phyloP scores from a whole-genome alignment of 2,797 vertebrate species.

The Cuculus canorus region DNA sequence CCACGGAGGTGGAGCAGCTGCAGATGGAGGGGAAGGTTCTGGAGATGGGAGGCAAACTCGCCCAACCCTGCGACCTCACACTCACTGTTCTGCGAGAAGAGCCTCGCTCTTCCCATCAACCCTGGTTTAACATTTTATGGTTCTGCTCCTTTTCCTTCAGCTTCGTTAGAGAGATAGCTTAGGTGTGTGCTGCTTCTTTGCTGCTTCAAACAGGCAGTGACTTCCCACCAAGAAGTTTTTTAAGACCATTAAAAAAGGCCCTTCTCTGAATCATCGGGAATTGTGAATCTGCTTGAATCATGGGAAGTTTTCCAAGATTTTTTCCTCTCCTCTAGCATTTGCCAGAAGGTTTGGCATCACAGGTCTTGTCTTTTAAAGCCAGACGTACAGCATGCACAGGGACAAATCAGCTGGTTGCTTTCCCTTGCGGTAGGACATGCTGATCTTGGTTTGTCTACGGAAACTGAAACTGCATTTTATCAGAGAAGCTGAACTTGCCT shows the following conservation, averaged over 20 bases:
- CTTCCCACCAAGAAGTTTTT: constrained; percentile 10
- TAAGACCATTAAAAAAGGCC: constrained; percentile 3
- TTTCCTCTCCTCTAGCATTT: neutral
- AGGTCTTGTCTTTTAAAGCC: neutral
- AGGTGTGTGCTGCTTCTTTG: neutral
- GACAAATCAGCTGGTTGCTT: neutral
- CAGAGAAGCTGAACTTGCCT: neutral
- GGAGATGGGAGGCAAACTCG: neutral
- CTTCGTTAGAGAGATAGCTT: rapidly evolving
- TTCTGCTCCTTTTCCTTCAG: rapidly evolving
- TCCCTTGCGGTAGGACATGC: neutral
- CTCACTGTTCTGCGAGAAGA: neutral
- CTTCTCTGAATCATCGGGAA: constrained; percentile 52
- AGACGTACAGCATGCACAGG: neutral
- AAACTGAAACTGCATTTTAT: constrained; percentile 16
- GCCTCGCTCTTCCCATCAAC: neutral
- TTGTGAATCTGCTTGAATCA: constrained; percentile 31
- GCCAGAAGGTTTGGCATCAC: constrained; percentile 30
- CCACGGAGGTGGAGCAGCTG: neutral
- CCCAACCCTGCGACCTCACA: neutral
- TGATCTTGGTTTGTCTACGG: constrained; percentile 42
- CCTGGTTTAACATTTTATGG: rapidly evolving
- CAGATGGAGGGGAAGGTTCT: neutral
- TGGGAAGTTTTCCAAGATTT: constrained; percentile 45
- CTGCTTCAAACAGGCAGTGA: neutral